Evolutionary conservation across 2,113 vertebrate genomes (phyloP).

Genomic region (Lophochroa leadbeateri): DNA sequence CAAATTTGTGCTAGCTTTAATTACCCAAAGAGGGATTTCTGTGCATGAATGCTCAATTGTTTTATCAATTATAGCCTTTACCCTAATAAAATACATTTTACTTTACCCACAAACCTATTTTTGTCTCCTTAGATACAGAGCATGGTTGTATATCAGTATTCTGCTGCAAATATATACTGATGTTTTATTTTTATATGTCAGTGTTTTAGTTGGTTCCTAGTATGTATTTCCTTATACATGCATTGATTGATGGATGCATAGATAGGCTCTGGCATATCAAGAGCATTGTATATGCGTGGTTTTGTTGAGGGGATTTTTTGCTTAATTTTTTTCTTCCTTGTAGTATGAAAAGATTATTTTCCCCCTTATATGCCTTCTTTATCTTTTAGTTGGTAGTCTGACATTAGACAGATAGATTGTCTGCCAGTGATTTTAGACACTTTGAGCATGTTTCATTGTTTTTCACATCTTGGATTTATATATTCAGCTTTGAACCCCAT

Average conservation of each 20-base stretch:
- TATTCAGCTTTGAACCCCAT: background rate
- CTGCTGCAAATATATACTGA: background rate
- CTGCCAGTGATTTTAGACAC: background rate
- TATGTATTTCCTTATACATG: background rate
- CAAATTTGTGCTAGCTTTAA: background rate
- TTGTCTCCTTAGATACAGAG: background rate
- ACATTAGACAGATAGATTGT: background rate
- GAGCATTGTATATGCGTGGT: accelerated
- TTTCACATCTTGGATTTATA: background rate
- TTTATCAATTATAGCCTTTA: background rate
- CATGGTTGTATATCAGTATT: background rate
- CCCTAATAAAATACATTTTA: background rate
- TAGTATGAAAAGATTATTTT: background rate
- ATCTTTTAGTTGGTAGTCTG: background rate
- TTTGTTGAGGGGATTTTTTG: background rate
- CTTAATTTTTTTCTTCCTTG: background rate
- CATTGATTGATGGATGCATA: background rate
- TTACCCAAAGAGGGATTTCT: background rate
- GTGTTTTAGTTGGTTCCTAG: background rate
- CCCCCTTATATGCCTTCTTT: background rate
- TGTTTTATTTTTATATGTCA: background rate
- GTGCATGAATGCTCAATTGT: background rate
- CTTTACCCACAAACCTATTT: background rate
- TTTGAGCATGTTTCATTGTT: background rate
- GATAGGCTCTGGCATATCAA: background rate